Evolutionary conservation across 2,888 invertebrate species (phyloP).

Genomic region (Acronicta aceris): DNA sequence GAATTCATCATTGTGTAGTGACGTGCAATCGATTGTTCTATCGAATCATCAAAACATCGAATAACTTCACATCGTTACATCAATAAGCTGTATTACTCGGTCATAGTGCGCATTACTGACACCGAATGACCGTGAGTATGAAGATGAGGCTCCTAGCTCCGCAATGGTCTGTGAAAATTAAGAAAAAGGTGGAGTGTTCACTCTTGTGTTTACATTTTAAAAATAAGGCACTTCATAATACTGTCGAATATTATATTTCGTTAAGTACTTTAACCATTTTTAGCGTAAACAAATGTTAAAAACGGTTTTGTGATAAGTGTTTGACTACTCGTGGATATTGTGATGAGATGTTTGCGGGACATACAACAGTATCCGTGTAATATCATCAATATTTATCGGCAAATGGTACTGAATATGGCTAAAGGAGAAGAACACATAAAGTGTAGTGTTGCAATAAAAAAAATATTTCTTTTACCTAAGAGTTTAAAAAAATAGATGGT

Average conservation of each 20-base stretch:
- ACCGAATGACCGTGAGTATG: conserved; percentile 12
- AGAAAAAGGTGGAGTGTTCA: conserved; percentile 35
- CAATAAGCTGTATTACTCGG: conserved; percentile 40
- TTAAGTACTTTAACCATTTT: no score
- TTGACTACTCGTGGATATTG: not conserved
- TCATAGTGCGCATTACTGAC: conserved; percentile 11
- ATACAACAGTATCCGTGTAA: not conserved
- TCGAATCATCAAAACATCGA: conserved; percentile 46
- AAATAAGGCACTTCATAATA: no score
- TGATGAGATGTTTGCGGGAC: not conserved
- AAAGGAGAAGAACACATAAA: no score
- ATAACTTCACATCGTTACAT: conserved; percentile 46
- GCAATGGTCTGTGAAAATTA: conserved; percentile 26
- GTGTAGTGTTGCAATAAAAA: no score
- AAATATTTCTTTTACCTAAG: no score
- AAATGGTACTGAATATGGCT: no score
- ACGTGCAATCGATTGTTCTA: conserved; percentile 41
- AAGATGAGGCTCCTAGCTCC: conserved; percentile 41
- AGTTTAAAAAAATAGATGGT: no score
- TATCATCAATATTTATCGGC: not conserved
- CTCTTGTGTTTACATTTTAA: conserved; percentile 10
- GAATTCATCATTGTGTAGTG: conserved; percentile 18
- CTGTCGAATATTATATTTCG: no score
- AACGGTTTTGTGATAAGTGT: not conserved
- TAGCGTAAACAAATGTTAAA: no score